These are phyloP conservation scores for Criorhina ranunculi DNA, from an alignment of 2,888 invertebrate genomes.

Conservation along the genomic window DNA sequence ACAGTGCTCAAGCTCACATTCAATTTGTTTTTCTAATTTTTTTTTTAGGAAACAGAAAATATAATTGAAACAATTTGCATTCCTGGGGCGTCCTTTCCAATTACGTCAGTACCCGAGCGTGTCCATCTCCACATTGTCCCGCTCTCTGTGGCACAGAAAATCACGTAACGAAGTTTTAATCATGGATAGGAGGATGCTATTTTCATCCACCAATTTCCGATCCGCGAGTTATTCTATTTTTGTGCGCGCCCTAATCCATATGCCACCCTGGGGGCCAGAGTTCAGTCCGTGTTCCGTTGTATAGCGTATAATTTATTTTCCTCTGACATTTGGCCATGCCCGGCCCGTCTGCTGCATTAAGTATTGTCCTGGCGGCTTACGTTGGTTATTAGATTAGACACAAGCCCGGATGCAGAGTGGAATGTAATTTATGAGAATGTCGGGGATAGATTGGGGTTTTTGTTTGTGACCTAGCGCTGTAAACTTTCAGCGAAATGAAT, in stretches of 20 bases:
- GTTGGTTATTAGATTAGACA: conserved; percentile 69
- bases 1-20: too few relatives aligned
- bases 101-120: conserved; percentile 7
- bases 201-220: conserved; percentile 59
- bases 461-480: conserved; percentile 28
- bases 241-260: conserved; percentile 38
- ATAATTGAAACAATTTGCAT: background rate
- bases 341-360: conserved; percentile 51
- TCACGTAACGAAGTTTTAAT: conserved; percentile 49
- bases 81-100: conserved; percentile 2
- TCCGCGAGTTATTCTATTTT: conserved; percentile 51
- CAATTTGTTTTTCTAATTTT: too few relatives aligned
- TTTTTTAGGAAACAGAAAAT: too few relatives aligned
- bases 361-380: conserved; percentile 65
- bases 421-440: conserved; percentile 70
- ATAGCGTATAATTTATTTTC: conserved; percentile 57
- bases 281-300: conserved; percentile 34
- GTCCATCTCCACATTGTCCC: background rate
- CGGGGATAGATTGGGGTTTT: conserved; percentile 57
- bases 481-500: conserved; percentile 29
- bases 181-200: conserved; percentile 47
- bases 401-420: conserved; percentile 42
- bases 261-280: conserved; percentile 18
- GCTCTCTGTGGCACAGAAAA: background rate
- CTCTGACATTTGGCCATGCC: conserved; percentile 67